These are phyloP conservation scores for Trachelus troglodyta DNA, from an alignment of 2,888 invertebrate species.

Conservation along the genomic window DNA sequence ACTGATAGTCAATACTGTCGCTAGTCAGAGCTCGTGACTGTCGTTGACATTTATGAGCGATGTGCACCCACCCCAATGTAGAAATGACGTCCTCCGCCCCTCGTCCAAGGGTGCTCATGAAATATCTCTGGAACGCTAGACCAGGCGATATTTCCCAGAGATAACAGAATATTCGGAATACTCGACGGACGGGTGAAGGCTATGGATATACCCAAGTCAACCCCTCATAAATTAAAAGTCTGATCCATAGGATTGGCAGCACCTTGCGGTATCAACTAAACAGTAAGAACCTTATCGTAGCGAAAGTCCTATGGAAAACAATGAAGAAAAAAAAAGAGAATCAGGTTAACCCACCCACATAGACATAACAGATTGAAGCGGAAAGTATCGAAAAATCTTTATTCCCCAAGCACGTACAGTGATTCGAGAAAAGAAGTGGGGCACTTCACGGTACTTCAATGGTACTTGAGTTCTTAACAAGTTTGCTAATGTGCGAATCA, in stretches of 20 bases:
- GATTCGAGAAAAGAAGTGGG: background rate
- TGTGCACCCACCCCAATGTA: constrained; percentile 45
- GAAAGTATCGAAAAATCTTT: background rate
- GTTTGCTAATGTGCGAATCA: constrained; percentile 6
- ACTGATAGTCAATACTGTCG: constrained; percentile 33
- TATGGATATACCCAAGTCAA: constrained; percentile 17
- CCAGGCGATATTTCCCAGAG: constrained; percentile 5
- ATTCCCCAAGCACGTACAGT: background rate
- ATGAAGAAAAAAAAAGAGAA: background rate
- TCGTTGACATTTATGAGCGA: constrained; percentile 66
- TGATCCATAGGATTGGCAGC: background rate
- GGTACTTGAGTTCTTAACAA: background rate
- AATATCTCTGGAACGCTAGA: constrained; percentile 18
- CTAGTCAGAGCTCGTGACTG: constrained; percentile 38
- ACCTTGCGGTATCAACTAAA: background rate
- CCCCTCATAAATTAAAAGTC: background rate
- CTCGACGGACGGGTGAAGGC: background rate
- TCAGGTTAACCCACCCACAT: background rate
- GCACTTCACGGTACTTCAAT: background rate
- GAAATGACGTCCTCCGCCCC: background rate
- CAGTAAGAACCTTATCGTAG: background rate
- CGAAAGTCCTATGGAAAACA: background rate
- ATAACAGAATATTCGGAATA: constrained; percentile 25
- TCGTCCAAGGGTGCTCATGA: constrained; percentile 4
- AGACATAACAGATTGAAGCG: background rate